Evolutionary conservation across 30 jellyfish, hydroid and myxozoan species (phyloP), one percentile per base, ranked within the genome.

Genomic region (Aurelia sp.): DNA sequence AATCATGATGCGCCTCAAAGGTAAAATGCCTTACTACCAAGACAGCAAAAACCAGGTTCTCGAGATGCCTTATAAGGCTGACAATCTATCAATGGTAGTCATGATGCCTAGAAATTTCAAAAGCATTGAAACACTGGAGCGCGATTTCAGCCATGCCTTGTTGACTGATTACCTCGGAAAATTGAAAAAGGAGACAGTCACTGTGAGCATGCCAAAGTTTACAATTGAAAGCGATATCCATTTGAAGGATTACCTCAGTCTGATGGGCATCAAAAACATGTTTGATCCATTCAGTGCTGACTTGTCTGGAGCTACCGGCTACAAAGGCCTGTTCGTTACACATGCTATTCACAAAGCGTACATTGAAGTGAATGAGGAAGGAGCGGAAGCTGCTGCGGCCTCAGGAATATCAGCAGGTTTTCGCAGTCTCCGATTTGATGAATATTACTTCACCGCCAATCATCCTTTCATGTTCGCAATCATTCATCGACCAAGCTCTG

Each of bases 321-420:
- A 67, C 78, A 57, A 59, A 70, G 85, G 91, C 3, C 50, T 88
- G 63, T 88, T 52, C 22, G 90, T 88, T n/a, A 53, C 91, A 55
- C 88, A 88, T 58, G 89, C 88, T 76, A 88, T 80, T 13, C 96
- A 88, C 88, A 73, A 88, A 27, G 87, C 92, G 30, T 79, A 16
- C 41, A 41, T 88, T 15, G 96, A 78, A 31, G 96, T 88, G 82
- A 88, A 88, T 44, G 96, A 88, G 53, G 88, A 78, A 13, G 96
- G 96, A 33, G 57, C 96, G 8, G 96, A 88, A 55, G 96, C 96
- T 12, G 96, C 96, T 19, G 96, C 96, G 8, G 96, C 96, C 59
- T 70, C 92, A 5, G 92, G 92, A 16, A 71, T 82, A 18, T 27
- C 58, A 4, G 80, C 92, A 4, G 44, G 69, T 9, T 82, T 69